These are phyloP conservation scores for Motacilla tschutschensis DNA, from an alignment of 2,113 vertebrate species.

Conservation along the genomic window DNA sequence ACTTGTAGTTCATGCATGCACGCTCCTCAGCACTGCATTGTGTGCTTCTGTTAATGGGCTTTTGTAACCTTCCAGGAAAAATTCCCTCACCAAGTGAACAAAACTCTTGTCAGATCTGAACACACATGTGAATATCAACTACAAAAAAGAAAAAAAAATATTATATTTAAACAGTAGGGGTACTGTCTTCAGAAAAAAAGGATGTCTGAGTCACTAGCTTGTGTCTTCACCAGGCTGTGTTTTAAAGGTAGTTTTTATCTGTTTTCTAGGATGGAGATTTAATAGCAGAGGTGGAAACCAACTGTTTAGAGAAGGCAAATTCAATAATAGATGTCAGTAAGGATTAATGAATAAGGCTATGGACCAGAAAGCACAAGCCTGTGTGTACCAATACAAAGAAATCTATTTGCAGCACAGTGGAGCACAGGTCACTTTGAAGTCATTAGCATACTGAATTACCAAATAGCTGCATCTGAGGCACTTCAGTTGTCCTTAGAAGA, in stretches of 20 bases:
- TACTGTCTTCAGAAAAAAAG: background rate
- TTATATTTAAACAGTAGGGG: slow-evolving; percentile 17
- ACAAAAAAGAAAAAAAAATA: background rate
- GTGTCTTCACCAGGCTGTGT: background rate
- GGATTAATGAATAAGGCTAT: slow-evolving; percentile 59
- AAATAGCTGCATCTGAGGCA: background rate
- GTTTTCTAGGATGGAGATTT: slow-evolving; percentile 4
- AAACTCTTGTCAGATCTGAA: slow-evolving; percentile 54
- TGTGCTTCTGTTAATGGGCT: slow-evolving; percentile 44
- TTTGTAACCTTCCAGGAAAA: slow-evolving; percentile 65
- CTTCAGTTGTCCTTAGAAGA: background rate
- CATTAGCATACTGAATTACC: slow-evolving; percentile 36
- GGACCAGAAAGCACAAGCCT: slow-evolving; percentile 43
- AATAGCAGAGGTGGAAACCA: slow-evolving; percentile 51
- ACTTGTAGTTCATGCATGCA: slow-evolving; percentile 68
- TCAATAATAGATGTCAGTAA: slow-evolving; percentile 52
- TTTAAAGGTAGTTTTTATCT: slow-evolving; percentile 17
- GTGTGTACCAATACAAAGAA: slow-evolving; percentile 44
- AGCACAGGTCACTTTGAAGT: slow-evolving; percentile 47
- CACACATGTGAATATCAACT: slow-evolving; percentile 56
- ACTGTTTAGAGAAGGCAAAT: slow-evolving; percentile 49
- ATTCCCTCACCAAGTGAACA: slow-evolving; percentile 60
- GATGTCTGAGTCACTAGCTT: background rate
- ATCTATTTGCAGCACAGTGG: slow-evolving; percentile 37
- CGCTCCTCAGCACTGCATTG: slow-evolving; percentile 63